A percentile compares a stretch with the other conserved stretches of the same genome.
These are phyloP conservation scores for Galendromus occidentalis DNA, from an alignment of 1,140 invertebrate genomes.

Conservation along the genomic window DNA sequence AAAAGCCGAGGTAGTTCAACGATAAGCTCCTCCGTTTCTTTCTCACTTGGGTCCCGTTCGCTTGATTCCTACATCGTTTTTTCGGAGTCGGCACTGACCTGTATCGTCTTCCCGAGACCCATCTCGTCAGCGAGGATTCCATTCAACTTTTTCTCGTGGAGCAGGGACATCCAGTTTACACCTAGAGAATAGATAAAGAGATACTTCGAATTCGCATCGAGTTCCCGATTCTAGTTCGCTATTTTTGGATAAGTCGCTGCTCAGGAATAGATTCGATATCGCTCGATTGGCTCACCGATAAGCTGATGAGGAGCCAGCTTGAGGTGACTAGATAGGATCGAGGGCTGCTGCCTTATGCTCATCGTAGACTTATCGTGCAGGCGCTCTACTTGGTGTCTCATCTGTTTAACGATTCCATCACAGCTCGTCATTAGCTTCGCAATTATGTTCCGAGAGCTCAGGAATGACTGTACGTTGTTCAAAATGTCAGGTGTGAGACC, in stretches of 20 bases:
- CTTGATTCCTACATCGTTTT: no score
- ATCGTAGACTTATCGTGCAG: constrained; percentile 22
- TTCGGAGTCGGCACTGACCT: constrained; percentile 31
- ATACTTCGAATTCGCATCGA: no score
- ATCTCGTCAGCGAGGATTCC: constrained; percentile 82
- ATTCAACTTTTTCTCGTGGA: constrained; percentile 70
- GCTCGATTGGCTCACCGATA: constrained; percentile 37
- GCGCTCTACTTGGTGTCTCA: constrained; percentile 29
- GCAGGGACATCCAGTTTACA: constrained; percentile 73
- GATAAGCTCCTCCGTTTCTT: no score
- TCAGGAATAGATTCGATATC: no score
- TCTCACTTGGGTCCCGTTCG: no score
- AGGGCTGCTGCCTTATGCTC: constrained; percentile 30
- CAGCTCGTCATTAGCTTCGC: constrained; percentile 32
- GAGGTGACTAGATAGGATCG: constrained; percentile 25
- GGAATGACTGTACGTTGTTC: constrained; percentile 28
- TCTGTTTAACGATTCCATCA: constrained; percentile 29
- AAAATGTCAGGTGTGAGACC: constrained; percentile 27
- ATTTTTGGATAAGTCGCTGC: no score
- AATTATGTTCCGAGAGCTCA: constrained; percentile 30
- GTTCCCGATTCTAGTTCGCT: no score
- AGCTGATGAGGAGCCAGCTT: constrained; percentile 70
- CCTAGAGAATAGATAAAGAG: no score
- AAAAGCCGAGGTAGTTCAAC: neutral
- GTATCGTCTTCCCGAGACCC: constrained; percentile 76